phyloP scores from a whole-genome alignment of 2,113 vertebrate species.

The Abramis brama region DNA sequence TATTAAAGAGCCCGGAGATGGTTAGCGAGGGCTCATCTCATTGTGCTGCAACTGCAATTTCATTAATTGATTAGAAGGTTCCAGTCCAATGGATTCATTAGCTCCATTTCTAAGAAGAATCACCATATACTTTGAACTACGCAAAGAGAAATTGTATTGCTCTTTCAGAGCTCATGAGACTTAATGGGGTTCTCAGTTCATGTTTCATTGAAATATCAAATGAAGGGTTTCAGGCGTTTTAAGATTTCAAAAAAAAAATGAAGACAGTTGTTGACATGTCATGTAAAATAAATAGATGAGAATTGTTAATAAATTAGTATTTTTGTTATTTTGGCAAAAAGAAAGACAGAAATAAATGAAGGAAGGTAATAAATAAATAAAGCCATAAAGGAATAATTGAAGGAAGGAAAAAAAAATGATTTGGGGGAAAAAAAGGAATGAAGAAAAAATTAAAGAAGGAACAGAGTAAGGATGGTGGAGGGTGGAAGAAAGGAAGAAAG shows the following conservation, averaged over 20 bases:
- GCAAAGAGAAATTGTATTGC: neutral
- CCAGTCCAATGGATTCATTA: constrained; percentile 16
- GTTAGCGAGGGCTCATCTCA: constrained; percentile 30
- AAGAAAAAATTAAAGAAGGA: neutral
- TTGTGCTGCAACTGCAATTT: constrained; percentile 44
- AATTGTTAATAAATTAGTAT: neutral
- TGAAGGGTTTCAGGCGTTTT: neutral
- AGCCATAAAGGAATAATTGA: neutral
- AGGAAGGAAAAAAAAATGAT: neutral
- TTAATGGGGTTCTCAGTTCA: neutral
- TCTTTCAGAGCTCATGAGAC: constrained; percentile 15
- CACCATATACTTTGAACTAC: neutral
- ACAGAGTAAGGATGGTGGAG: neutral
- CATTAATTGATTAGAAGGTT: constrained; percentile 34
- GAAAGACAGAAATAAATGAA: neutral
- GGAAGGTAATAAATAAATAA: neutral
- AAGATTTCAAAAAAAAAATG: too few relatives aligned
- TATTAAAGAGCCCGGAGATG: constrained; percentile 41
- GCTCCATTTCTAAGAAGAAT: constrained; percentile 20
- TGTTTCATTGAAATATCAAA: neutral
- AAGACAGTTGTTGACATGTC: neutral
- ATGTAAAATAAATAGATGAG: neutral
- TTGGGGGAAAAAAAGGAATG: neutral
- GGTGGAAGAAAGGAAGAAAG: neutral
- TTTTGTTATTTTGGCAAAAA: neutral